Evolutionary conservation across 2,113 vertebrate genomes (phyloP).

Genomic region (Actenoides hombroni): DNA sequence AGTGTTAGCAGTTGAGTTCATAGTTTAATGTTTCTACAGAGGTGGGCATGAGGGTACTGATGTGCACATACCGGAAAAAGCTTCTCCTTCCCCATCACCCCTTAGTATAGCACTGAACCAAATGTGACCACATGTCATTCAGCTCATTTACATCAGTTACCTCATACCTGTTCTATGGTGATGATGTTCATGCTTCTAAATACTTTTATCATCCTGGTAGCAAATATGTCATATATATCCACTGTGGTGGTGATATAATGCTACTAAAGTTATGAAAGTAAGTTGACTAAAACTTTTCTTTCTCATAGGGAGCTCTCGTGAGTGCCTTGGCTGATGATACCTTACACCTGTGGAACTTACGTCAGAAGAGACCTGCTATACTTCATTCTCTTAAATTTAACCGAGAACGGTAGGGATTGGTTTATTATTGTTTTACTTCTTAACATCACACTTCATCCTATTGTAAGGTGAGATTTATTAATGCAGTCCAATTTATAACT

Average conservation of each 20-base stretch:
- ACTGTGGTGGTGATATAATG: neutral
- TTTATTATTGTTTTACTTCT: neutral
- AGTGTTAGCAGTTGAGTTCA: neutral
- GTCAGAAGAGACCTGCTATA: conserved; percentile 97
- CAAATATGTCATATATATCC: neutral
- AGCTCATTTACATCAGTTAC: neutral
- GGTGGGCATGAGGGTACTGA: neutral
- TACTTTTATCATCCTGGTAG: neutral
- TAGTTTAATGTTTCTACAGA: neutral
- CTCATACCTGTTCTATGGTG: neutral
- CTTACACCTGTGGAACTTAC: conserved; percentile 98
- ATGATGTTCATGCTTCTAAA: neutral
- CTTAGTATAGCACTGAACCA: neutral
- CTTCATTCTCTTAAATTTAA: conserved; percentile 98
- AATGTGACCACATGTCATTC: neutral
- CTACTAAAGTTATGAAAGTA: neutral
- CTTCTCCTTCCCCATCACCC: neutral
- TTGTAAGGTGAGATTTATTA: neutral
- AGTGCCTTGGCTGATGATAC: conserved; percentile 98
- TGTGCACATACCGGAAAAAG: neutral
- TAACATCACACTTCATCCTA: rapidly evolving
- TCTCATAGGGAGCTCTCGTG: conserved; percentile 92
- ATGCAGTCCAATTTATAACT: neutral
- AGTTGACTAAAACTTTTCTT: neutral
- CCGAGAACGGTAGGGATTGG: conserved; percentile 88